These are phyloP conservation scores for Cecidostiba fungosa DNA, from an alignment of 2,888 invertebrate species.

Conservation along the genomic window DNA sequence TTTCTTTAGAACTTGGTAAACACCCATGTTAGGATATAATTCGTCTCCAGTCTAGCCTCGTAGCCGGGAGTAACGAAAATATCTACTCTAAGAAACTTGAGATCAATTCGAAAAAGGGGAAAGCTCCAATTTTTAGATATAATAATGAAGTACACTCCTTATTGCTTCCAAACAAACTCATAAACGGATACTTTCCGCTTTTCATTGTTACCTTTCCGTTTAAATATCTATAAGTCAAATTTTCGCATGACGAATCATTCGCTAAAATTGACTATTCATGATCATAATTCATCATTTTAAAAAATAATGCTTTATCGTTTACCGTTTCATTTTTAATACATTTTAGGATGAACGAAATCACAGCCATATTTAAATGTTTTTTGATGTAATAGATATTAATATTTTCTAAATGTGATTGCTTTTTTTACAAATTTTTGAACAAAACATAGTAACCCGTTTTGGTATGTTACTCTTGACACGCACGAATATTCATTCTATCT, in stretches of 20 bases:
- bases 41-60: not conserved
- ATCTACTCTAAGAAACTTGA: constrained; percentile 41
- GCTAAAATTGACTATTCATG: constrained; percentile 33
- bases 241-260: constrained; percentile 57
- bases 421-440: not conserved
- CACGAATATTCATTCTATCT: too few species aligned
- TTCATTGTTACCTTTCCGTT: constrained; percentile 17
- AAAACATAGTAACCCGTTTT: constrained; percentile 10
- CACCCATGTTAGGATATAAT: constrained; percentile 20
- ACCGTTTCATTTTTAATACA: not conserved
- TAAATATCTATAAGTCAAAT: not conserved
- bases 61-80: constrained; percentile 45
- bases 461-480: not conserved
- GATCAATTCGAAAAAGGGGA: constrained; percentile 46
- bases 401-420: not conserved
- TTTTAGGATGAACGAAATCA: constrained; percentile 48
- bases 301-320: not conserved
- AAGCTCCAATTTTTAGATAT: constrained; percentile 48
- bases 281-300: not conserved
- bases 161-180: constrained; percentile 47
- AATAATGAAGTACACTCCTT: constrained; percentile 47
- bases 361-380: constrained; percentile 56
- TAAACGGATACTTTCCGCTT: not conserved
- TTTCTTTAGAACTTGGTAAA: constrained; percentile 43
- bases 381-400: not conserved